These are phyloP conservation scores for Oncorhynchus tshawytscha DNA, from an alignment of 2,113 vertebrate genomes.

Conservation along the genomic window DNA sequence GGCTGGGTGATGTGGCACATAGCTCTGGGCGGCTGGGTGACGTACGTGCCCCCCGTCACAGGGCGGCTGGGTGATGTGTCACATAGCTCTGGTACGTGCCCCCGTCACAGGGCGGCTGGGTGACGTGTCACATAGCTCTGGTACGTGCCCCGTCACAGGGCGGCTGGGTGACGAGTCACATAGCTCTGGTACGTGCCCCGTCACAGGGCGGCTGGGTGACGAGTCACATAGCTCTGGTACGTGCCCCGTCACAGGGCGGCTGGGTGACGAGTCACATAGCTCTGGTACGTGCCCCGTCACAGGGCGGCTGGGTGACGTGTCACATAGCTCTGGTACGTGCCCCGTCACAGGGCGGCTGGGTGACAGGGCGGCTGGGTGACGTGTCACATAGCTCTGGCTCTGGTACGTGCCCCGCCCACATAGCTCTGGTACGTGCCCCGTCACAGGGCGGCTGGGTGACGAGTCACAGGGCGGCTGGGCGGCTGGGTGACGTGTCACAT, in stretches of 20 bases:
- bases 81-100: neutral
- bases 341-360: neutral
- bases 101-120: neutral
- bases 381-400: neutral
- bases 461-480: neutral
- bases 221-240: neutral
- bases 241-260: neutral
- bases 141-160: neutral
- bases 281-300: neutral
- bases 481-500: too few relatives aligned
- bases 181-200: neutral
- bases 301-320: neutral
- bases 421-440: neutral
- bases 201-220: neutral
- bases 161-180: neutral
- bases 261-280: too few relatives aligned
- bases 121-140: neutral
- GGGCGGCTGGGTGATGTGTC: too few relatives aligned
- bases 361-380: neutral
- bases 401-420: too few relatives aligned
- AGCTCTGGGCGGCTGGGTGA: neutral
- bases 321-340: neutral
- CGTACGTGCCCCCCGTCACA: neutral
- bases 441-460: neutral
- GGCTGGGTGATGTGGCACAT: neutral